Base-by-base conservation (phyloP, 2,888 invertebrate genomes). In the Hypolimnas misippus region DNA sequence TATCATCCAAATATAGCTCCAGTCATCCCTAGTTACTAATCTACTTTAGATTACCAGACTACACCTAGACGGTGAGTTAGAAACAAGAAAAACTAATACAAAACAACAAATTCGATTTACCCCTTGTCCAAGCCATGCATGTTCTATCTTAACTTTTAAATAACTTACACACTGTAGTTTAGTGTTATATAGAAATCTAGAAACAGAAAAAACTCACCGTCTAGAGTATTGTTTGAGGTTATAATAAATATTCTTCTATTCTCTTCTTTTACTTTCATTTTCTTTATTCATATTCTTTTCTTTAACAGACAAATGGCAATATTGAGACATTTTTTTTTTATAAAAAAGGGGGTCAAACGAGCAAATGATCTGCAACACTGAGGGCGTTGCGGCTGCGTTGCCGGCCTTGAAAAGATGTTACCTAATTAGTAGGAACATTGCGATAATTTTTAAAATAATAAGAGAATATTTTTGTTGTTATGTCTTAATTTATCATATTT, bases 71-170 rank as follows among this genome's bases (percentile, higher is more conserved):
- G 4, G 35, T 38, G 12, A 31, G 49, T 57, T 38, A 46, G n/a
- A 21, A 57, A 54, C 17, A 14, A 50, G 54, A 38, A 61, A 59
- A 57, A 66, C 52, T 57, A 60, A 64, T 52, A 58, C 40, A 51
- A 56, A 49, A 57, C 21, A 57, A 54, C 38, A 56, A 64, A 66
- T 64, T 66, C 57, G 52, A 64, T 66, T 66, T 56, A 29, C 57
- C 52, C 57, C 60, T 58, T 61, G 66, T 66, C 64, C 61, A 57
- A 56, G 75, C 69, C 73, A 73, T 69, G 61, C 63, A 67, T 59
- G 55, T 54, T 57, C 56, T 60, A 65, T 67, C 62, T 57, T 50
- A 62, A 65, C 61, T 67, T 59, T 70, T 70, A 70, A 70, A 72
- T 68, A 69, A 68, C 65, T 68, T 67, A 66, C 62, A 65, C 62